Percentiles rank a stretch among this genome's conserved stretches.
Conservation (phyloP, 2,888 invertebrate species). For the Steromphala cineraria region DNA sequence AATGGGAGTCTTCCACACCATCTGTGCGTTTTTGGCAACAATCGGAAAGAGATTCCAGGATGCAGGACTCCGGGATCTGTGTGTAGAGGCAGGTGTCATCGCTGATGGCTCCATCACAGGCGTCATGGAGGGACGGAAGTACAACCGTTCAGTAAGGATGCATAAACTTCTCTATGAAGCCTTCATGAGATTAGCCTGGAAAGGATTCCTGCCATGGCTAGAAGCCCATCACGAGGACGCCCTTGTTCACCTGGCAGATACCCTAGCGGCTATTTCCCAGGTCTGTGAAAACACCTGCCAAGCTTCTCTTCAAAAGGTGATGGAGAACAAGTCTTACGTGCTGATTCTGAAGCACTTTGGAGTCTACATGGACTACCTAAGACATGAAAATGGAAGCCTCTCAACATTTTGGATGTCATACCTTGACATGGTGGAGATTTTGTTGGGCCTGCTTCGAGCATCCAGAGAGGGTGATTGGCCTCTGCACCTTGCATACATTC, state of each 20-base stretch:
- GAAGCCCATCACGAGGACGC: no score
- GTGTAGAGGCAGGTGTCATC: slow-evolving; percentile 44
- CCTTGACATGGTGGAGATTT: background rate
- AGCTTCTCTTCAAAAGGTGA: no score
- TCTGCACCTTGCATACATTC: background rate
- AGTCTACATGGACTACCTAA: background rate
- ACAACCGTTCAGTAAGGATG: background rate
- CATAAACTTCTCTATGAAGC: background rate
- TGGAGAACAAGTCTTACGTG: no score
- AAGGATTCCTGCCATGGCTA: background rate
- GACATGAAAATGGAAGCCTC: background rate
- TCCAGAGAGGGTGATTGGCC: background rate
- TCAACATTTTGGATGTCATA: no score
- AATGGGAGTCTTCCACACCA: slow-evolving; percentile 47
- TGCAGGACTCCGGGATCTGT: slow-evolving; percentile 44
- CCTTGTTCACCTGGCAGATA: no score
- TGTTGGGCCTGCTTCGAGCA: background rate
- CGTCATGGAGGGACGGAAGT: slow-evolving; percentile 35
- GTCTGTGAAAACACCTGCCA: no score
- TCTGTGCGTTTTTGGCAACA: slow-evolving; percentile 40
- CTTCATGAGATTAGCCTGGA: background rate
- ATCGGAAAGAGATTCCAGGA: slow-evolving; percentile 46
- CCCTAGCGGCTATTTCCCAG: no score
- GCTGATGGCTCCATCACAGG: slow-evolving; percentile 41
- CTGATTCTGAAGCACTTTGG: background rate